phyloP scores from a whole-genome alignment of 2,888 invertebrate species.

The Nomada goodeniana region DNA sequence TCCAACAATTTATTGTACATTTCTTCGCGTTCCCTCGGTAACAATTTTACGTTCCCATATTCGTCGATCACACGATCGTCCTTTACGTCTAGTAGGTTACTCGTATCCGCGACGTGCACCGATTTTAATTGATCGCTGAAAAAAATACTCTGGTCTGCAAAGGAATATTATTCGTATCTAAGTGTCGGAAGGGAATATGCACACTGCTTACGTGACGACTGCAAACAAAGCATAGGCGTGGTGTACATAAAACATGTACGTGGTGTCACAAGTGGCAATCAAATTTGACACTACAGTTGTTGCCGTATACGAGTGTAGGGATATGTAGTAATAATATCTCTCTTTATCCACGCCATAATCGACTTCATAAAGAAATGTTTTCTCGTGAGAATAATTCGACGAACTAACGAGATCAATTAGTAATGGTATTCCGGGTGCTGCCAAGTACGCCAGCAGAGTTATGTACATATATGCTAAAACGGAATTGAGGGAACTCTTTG shows the following conservation, averaged over 20 bases:
- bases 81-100: not conserved
- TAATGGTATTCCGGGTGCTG: not conserved
- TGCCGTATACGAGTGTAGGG: not conserved
- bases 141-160: not conserved
- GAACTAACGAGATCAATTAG: not conserved
- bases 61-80: not conserved
- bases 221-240: conserved; percentile 25
- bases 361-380: not conserved
- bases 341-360: conserved; percentile 12
- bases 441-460: not conserved
- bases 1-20: not conserved
- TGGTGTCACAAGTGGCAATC: not conserved
- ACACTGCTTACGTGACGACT: not conserved
- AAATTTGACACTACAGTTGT: not conserved
- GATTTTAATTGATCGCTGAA: conserved; percentile 8
- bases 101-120: not conserved
- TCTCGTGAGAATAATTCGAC: conserved; percentile 3
- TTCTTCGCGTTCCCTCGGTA: not conserved
- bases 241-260: conserved; percentile 15
- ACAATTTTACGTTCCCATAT: not conserved
- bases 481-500: not conserved
- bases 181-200: not conserved
- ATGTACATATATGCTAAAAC: conserved; percentile 1
- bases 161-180: not conserved
- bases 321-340: conserved; percentile 12